Base-by-base conservation (phyloP, 2,113 vertebrate genomes). In the Carassius carassius region DNA sequence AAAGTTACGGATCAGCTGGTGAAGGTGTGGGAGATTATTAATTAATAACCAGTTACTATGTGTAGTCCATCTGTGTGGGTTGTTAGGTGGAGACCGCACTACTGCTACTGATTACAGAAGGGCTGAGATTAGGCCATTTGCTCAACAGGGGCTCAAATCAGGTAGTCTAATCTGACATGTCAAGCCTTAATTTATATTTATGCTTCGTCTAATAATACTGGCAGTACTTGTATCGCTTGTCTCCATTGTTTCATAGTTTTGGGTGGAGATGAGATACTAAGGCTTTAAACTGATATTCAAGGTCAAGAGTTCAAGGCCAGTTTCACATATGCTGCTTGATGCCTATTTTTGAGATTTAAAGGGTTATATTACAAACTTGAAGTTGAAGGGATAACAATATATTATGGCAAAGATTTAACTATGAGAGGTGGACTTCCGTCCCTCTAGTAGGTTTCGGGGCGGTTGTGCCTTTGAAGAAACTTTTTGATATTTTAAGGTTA, bases 31-130 rank as follows among this genome's bases (percentile, higher is more conserved):
- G 5, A 4, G 41, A 75, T 82, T 63, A 75, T 72, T 72, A 73
- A 81, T 77, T 56, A 54, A 62, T 78, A 60, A 78, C 56, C 13
- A 21, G n/a, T 41, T 47, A 76, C 72, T 49, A 10, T 51, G 47
- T 82, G 3, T 17, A 10, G n/a, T 72, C 56, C 62, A 69, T n/a
- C 17, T 19, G 32, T 17, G 81, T 21, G 23, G 3, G 37, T 29
- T 23, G 13, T 81, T 81, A 67, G 29, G 60, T 72, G 76, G 58
- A 65, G 65, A 54, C 29, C 13, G 1, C 35, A 62, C 41, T 16
- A 10, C 35, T 76, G 65, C 41, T n/a, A 10, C 35, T 76, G 65
- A 76, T 58, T 81, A 81, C 63, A 67, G 65, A 69, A 69, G 67
- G 41, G 51, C 1, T 74, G 72, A 76, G 54, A 8, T 70, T 70